These are phyloP conservation scores for Echinometra lucunter DNA, from an alignment of 53 echinoderm and acorn worm species.

Conservation along the genomic window DNA sequence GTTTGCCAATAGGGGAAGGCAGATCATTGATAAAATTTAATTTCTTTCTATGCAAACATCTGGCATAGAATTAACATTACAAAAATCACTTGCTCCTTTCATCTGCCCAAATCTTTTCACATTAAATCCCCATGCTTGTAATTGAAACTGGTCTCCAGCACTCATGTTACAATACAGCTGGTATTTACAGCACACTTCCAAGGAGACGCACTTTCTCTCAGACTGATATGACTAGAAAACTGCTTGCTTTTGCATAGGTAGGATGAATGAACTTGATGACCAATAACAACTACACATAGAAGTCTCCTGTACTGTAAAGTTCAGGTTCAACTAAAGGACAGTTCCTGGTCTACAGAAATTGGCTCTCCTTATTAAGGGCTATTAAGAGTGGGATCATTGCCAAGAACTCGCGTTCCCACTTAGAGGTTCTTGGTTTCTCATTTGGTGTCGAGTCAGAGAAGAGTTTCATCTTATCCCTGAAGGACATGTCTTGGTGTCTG, in stretches of 20 bases:
- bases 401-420: conserved; percentile 94
- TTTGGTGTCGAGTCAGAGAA: conserved; percentile 86
- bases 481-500: conserved; percentile 79
- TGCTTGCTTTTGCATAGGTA: conserved; percentile 21
- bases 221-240: not conserved
- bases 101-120: not conserved
- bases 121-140: not conserved
- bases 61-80: not conserved
- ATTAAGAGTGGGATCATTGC: conserved; percentile 83
- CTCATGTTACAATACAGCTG: not conserved
- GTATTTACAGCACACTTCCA: conserved; percentile 15
- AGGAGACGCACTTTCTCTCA: not conserved
- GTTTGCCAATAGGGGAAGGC: not conserved
- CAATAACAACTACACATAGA: not conserved
- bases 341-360: not conserved
- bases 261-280: not conserved
- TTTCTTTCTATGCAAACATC: not conserved
- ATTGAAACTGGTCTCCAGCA: not conserved
- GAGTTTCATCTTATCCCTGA: conserved; percentile 95
- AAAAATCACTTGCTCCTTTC: not conserved
- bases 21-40: not conserved
- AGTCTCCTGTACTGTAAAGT: not conserved
- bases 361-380: not conserved
- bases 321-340: not conserved
- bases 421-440: conserved; percentile 82